phyloP scores from a whole-genome alignment of 2,113 vertebrate genomes.

The Petaurus breviceps region DNA sequence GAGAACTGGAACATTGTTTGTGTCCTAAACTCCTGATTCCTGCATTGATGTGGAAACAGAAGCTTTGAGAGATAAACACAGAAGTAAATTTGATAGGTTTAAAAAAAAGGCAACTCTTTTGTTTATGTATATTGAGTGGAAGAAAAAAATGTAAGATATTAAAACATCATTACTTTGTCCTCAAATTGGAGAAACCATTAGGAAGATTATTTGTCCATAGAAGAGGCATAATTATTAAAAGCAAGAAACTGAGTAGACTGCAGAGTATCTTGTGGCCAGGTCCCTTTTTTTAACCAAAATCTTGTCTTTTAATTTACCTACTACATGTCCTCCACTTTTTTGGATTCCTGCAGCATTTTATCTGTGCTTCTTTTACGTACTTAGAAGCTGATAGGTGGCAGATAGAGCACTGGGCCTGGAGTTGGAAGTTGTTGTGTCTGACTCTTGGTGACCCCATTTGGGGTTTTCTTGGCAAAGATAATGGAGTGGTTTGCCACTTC shows the following conservation, averaged over 20 bases:
- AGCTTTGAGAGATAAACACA: conserved; percentile 52
- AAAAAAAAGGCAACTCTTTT: not conserved
- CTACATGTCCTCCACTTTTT: not conserved
- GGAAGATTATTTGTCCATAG: not conserved
- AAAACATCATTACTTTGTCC: not conserved
- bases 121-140: conserved; percentile 38
- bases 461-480: not conserved
- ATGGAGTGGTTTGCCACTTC: too few relatives aligned
- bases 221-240: not conserved
- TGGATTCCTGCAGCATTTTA: not conserved
- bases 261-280: not conserved
- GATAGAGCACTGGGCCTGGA: not conserved
- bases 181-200: not conserved
- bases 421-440: not conserved
- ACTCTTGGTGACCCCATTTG: not conserved
- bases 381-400: not conserved
- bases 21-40: conserved; percentile 33
- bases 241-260: not conserved
- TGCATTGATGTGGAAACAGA: not conserved
- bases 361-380: not conserved
- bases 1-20: conserved; percentile 52
- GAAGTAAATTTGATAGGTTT: not conserved
- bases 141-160: conserved; percentile 42
- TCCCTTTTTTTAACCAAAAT: not conserved
- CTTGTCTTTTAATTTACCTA: not conserved